Percentiles rank a stretch among this genome's conserved stretches.
Conservation (phyloP, 2,113 vertebrate species). For the Trematomus loennbergii region DNA sequence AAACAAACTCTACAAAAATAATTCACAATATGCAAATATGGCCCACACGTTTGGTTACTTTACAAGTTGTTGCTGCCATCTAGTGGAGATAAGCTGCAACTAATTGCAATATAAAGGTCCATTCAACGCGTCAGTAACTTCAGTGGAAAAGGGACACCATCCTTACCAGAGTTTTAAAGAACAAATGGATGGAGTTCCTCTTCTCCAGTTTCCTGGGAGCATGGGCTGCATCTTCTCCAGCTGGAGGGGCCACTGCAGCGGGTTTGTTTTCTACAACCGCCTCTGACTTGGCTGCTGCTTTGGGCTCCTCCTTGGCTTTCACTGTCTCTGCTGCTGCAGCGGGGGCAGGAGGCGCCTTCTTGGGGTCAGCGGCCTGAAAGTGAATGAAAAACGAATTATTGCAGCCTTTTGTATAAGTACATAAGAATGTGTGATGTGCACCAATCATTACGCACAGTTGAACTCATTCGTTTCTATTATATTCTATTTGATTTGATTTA, state of each 20-base stretch:
- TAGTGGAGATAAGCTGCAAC: constrained; percentile 60
- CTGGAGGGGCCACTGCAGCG: constrained; percentile 69
- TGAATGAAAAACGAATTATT: background rate
- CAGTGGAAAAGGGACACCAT: background rate
- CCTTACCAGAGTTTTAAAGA: constrained; percentile 94
- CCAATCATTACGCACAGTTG: constrained; percentile 1
- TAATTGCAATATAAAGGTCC: background rate
- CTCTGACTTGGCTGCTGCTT: constrained; percentile 74
- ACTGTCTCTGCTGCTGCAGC: constrained; percentile 58
- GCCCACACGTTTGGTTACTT: background rate
- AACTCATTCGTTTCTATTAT: too few species aligned
- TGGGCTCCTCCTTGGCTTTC: constrained; percentile 84
- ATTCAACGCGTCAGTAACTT: background rate
- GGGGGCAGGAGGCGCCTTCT: constrained; percentile 67
- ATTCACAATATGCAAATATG: background rate
- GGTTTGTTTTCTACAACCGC: constrained; percentile 72
- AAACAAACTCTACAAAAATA: constrained; percentile 1
- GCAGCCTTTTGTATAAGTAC: background rate
- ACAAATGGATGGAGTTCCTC: constrained; percentile 91
- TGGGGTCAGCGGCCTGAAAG: constrained; percentile 73
- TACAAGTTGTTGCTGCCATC: constrained; percentile 71
- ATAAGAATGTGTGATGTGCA: background rate
- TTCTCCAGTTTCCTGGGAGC: constrained; percentile 88
- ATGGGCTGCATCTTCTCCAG: constrained; percentile 78
- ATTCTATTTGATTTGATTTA: too few species aligned